Conservation (phyloP, 2,113 vertebrate genomes). For the Aldabrachelys gigantea region DNA sequence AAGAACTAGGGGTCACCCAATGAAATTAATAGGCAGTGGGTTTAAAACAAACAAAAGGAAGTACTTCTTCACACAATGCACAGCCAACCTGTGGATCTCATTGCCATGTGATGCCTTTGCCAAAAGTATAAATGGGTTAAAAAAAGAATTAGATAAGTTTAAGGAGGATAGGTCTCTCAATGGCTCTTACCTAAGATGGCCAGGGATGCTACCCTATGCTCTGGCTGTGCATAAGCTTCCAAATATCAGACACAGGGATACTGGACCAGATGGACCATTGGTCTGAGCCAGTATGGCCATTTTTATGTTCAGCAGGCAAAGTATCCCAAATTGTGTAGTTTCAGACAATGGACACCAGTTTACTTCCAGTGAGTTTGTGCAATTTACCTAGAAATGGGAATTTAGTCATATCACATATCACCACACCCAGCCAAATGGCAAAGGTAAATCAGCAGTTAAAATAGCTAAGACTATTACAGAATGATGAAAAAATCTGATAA, state of each 20-base stretch:
- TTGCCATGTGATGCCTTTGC: too few species aligned
- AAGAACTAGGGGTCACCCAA: neutral
- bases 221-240: too few species aligned
- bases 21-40: neutral
- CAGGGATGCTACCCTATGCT: too few species aligned
- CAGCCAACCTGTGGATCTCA: neutral
- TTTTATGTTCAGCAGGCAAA: too few species aligned
- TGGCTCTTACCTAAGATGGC: too few species aligned
- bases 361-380: slow-evolving; percentile 52
- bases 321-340: slow-evolving; percentile 63
- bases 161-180: too few species aligned
- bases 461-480: slow-evolving; percentile 35
- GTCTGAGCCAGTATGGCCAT: too few species aligned
- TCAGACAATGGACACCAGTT: slow-evolving; percentile 61
- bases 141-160: too few species aligned
- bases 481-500: slow-evolving; percentile 24
- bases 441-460: slow-evolving; percentile 44
- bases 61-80: neutral
- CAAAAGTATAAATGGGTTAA: too few species aligned
- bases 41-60: neutral
- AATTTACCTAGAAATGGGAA: slow-evolving; percentile 70
- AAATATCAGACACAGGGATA: too few species aligned
- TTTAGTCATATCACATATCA: too few species aligned
- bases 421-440: slow-evolving; percentile 46
- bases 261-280: too few species aligned